Conservation (phyloP, 2,888 invertebrate species). For the Acanthosoma haemorrhoidale region DNA sequence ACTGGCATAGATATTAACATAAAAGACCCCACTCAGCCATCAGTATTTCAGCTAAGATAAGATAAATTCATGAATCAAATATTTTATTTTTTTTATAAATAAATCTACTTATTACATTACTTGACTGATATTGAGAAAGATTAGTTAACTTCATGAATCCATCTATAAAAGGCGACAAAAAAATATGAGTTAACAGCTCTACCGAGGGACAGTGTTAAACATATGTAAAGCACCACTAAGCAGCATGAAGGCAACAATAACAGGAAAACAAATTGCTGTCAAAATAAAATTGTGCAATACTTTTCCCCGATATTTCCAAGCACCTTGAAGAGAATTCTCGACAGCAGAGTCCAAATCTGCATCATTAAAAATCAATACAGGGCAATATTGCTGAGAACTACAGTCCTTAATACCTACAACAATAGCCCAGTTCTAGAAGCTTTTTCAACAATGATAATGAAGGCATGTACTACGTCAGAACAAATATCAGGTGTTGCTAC, state of each 20-base stretch:
- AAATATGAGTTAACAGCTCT: neutral
- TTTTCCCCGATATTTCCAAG: constrained; percentile 31
- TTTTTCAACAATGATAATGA: neutral
- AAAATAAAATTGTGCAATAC: constrained; percentile 21
- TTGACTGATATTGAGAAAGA: no score
- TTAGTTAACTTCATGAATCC: neutral
- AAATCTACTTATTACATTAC: no score
- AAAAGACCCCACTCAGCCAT: no score
- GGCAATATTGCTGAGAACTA: constrained; percentile 24
- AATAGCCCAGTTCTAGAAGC: neutral
- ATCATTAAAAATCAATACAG: constrained; percentile 27
- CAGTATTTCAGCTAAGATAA: no score
- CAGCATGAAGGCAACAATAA: neutral
- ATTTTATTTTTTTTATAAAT: no score
- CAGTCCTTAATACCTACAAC: constrained; percentile 26
- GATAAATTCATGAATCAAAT: no score
- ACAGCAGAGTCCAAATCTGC: constrained; percentile 30
- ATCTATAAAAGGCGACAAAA: no score
- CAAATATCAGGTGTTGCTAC: neutral
- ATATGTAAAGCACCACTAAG: neutral
- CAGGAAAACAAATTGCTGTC: neutral
- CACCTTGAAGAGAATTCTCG: constrained; percentile 21
- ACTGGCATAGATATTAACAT: no score
- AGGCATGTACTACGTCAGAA: neutral
- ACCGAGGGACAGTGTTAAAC: neutral